Evolutionary conservation across 1,140 invertebrate genomes (phyloP).

Genomic region (Hyles euphorbiae): DNA sequence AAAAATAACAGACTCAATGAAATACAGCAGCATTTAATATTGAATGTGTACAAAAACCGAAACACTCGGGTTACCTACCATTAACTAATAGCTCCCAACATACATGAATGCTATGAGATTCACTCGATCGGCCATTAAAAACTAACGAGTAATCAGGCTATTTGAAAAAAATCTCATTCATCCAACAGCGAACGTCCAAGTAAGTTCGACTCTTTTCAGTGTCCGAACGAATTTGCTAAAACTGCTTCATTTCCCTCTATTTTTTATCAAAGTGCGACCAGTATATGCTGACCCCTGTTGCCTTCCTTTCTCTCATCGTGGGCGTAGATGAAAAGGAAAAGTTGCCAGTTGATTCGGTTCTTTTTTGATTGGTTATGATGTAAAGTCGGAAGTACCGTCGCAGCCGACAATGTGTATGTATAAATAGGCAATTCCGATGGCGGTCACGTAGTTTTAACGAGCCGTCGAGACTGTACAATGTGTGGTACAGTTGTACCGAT

Average conservation of each 20-base stretch:
- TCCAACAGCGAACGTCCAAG: slow-evolving; percentile 44
- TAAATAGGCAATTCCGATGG: slow-evolving; percentile 69
- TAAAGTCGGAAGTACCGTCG: slow-evolving; percentile 31
- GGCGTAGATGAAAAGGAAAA: slow-evolving; percentile 11
- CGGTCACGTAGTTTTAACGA: slow-evolving; percentile 68
- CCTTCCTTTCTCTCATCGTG: slow-evolving; percentile 1
- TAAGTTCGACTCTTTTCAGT: slow-evolving; percentile 46
- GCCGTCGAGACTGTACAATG: slow-evolving; percentile 49
- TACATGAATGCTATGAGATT: slow-evolving; percentile 12
- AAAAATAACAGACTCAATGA: too few relatives aligned
- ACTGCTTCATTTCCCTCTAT: slow-evolving; percentile 43
- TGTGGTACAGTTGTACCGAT: slow-evolving; percentile 28
- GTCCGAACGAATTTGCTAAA: slow-evolving; percentile 53
- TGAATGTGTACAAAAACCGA: too few relatives aligned
- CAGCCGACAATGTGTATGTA: slow-evolving; percentile 61
- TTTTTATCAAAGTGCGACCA: slow-evolving; percentile 36
- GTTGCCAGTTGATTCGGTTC: slow-evolving; percentile 22
- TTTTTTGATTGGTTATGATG: slow-evolving; percentile 33
- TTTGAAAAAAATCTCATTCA: slow-evolving; percentile 43
- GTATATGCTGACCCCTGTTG: slow-evolving; percentile 26
- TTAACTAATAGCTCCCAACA: too few relatives aligned
- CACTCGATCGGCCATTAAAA: slow-evolving; percentile 20
- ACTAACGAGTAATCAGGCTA: slow-evolving; percentile 23
- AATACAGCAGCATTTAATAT: too few relatives aligned
- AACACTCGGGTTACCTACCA: too few relatives aligned